Evolutionary conservation across 2,797 vertebrate species (phyloP), one percentile per base, ranked within the genome.

Genomic region (Mus spretus): DNA sequence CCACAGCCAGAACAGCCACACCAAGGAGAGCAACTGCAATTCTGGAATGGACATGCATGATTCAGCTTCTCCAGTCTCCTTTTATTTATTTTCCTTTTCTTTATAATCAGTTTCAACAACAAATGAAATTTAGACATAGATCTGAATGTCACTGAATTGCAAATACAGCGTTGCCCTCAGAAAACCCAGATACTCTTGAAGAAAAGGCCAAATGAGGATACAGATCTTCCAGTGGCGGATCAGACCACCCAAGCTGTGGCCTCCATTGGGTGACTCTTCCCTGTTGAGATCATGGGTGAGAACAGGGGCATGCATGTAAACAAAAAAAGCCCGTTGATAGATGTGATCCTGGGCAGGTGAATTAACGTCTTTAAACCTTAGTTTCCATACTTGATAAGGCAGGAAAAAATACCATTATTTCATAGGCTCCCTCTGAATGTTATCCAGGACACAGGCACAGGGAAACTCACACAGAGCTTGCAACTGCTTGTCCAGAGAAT

Each of bases 81-180:
- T 89, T 86, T 89, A 75, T 50, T 95, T 93, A 70, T 80, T 96
- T 95, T 97, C 53, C 89, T 94, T 67, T 82, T 95, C 59, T 34
- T 79, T 53, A 44, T 84, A 86, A 92, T 75, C 82, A 6, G 84
- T 88, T 92, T 81, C 93, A 94, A 92, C 34, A 88, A 70, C 80
- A 92, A 93, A 85, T 92, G 84, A 82, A 93, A 96, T 91, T 92
- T 95, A 57, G 80, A 75, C 72, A 40, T 79, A 70, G 53, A 85
- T 90, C 92, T 97, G 65, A 75, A 87, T 65, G 14, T 91, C 70
- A 59, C 57, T 80, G 78, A 97, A 93, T 77, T 88, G 91, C 47
- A 96, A 93, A 94, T 93, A 63, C 5, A 37, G 59, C 20, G 4
- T 47, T 96, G 26, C 50, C 89, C 81, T 95, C 89, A 95, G 82